A percentile compares a stretch with the other conserved stretches of the same genome.
phyloP scores from a whole-genome alignment of 2,797 vertebrate genomes.

The Myiotriccus ornatus region DNA sequence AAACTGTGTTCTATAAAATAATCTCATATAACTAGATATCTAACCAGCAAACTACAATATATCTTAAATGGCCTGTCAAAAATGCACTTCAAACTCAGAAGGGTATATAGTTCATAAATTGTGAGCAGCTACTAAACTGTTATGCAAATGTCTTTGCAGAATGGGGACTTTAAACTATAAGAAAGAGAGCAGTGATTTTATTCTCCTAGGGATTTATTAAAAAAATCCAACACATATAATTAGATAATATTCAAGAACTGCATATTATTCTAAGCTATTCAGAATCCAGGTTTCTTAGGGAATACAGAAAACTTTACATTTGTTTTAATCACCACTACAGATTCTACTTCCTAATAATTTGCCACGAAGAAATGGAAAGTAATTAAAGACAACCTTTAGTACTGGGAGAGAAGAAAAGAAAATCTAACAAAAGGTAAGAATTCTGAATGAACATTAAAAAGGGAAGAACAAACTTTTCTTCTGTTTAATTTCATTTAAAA shows the following conservation, averaged over 20 bases:
- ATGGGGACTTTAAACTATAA: background rate
- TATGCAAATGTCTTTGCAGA: background rate
- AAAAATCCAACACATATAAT: background rate
- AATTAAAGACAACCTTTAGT: background rate
- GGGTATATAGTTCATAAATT: background rate
- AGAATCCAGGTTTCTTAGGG: background rate
- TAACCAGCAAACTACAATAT: background rate
- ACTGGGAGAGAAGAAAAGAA: background rate
- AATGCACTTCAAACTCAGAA: background rate
- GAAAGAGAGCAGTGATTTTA: background rate
- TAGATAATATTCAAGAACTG: background rate
- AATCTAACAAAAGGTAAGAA: background rate
- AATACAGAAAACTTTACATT: background rate
- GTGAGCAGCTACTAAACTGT: background rate
- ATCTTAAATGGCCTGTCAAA: background rate
- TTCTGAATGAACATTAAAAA: background rate
- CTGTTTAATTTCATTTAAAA: background rate
- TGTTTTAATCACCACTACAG: background rate
- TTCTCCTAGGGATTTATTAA: background rate
- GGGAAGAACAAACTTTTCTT: background rate
- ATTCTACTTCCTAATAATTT: background rate
- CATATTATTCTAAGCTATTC: background rate
- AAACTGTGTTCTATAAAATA: background rate
- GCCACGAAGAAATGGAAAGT: background rate
- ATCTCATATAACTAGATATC: background rate